Evolutionary conservation across 2,888 invertebrate species (phyloP), one percentile per base, ranked within the genome.

Genomic region (Linnaemya vulpina): DNA sequence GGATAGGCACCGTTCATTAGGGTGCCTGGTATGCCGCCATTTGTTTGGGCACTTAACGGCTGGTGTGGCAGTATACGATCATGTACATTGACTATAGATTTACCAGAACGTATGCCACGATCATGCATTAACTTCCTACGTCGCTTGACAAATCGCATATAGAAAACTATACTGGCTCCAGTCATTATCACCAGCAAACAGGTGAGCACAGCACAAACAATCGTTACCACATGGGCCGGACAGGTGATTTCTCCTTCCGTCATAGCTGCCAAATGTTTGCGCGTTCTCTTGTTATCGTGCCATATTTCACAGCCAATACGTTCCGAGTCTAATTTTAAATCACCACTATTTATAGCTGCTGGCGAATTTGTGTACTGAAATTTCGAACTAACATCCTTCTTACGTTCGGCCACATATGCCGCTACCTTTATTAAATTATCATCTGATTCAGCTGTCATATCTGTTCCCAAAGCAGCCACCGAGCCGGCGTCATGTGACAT

Each of bases 201-300:
- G 35, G 92, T 93, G 70, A 93, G 88, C 11, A 93, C 90, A 4
- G 92, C 93, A 84, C 93, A 92, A 0, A 93, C 92, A 63, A 93
- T 92, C n/a, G 93, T 93, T 30, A 93, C 92, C 71, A 93, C 92
- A 87, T 92, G 92, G 46, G 93, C 92, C 11, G 93, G 93, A 65
- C 93, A 93, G 35, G 92, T 91, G 83, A 93, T 92, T 70, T 93
- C 92, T 35, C 91, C 89, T 85, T 93, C 93, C 9, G 90, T 90
- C 92, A 93, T 92, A 3, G 90, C 87, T 38, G 90, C 88, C 67
- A 93, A 87, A 22, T 90, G 89, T 0, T 90, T 89, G 0, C 92
- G 89, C 0, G 89, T 90, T 43, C 90, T 89, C 17, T 89, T 87
- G 70, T 89, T 89, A 79, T 92, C 91, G 43, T 90, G 90, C 91